Percentiles rank a stretch among this genome's conserved stretches.
These are phyloP conservation scores for Onychomys torridus DNA, from an alignment of 2,797 vertebrate species.

Conservation along the genomic window DNA sequence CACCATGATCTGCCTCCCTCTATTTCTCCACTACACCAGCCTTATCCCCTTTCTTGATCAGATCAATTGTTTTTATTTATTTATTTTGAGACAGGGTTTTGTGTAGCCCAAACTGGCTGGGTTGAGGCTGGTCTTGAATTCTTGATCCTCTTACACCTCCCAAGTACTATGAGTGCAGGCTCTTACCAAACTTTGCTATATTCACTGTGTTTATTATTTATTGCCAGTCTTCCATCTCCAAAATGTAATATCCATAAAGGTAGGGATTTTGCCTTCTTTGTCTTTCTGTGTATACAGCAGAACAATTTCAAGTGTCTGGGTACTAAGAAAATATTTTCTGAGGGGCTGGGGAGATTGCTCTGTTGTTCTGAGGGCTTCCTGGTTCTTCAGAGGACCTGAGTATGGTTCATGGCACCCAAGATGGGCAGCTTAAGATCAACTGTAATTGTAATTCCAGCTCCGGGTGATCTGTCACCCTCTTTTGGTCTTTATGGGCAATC, in stretches of 20 bases:
- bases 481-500: too few species aligned
- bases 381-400: neutral
- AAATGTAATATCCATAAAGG: neutral
- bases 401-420: neutral
- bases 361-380: neutral
- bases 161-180: neutral
- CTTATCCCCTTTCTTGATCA: neutral
- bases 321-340: conserved; percentile 11
- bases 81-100: neutral
- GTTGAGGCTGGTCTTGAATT: neutral
- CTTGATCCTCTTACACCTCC: neutral
- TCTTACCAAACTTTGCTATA: neutral
- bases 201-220: conserved; percentile 22
- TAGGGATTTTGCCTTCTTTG: neutral
- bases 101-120: neutral
- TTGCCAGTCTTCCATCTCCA: neutral
- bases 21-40: neutral
- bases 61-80: neutral
- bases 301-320: neutral
- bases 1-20: neutral
- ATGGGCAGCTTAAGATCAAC: neutral
- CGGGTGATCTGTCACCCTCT: too few species aligned
- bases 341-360: neutral
- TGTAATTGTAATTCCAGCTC: neutral
- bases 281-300: conserved; percentile 13